Evolutionary conservation across 2,113 vertebrate genomes (phyloP).

Genomic region (Cettia cetti): DNA sequence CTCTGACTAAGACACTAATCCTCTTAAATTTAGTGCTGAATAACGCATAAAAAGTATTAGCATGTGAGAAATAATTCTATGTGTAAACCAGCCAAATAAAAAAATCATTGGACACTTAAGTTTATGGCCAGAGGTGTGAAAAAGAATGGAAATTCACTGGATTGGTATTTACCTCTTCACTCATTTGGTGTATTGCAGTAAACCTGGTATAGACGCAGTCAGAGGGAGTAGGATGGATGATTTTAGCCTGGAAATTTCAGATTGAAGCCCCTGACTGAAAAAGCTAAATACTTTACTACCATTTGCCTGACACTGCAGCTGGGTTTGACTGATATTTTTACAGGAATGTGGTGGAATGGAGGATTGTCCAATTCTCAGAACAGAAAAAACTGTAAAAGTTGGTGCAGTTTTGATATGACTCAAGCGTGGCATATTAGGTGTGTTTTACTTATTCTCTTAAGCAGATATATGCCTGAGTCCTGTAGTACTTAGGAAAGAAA

Average conservation of each 20-base stretch:
- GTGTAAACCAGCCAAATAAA: neutral
- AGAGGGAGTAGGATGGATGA: neutral
- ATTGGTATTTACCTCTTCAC: neutral
- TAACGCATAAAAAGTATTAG: neutral
- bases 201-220: neutral
- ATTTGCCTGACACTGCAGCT: neutral
- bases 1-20: neutral
- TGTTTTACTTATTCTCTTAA: neutral
- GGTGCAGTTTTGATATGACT: neutral
- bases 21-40: constrained; percentile 28
- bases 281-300: neutral
- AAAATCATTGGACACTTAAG: neutral
- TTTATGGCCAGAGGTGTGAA: neutral
- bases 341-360: neutral
- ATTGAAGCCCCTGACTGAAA: neutral
- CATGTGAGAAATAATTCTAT: neutral
- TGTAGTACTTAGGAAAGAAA: neutral
- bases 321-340: neutral
- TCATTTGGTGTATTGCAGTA: neutral
- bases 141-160: neutral
- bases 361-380: neutral
- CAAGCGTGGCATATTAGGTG: neutral
- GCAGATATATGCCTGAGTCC: neutral
- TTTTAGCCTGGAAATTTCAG: neutral
- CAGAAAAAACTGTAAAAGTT: neutral